phyloP scores from a whole-genome alignment of 2,888 invertebrate species.

The Latrodectus hesperus region DNA sequence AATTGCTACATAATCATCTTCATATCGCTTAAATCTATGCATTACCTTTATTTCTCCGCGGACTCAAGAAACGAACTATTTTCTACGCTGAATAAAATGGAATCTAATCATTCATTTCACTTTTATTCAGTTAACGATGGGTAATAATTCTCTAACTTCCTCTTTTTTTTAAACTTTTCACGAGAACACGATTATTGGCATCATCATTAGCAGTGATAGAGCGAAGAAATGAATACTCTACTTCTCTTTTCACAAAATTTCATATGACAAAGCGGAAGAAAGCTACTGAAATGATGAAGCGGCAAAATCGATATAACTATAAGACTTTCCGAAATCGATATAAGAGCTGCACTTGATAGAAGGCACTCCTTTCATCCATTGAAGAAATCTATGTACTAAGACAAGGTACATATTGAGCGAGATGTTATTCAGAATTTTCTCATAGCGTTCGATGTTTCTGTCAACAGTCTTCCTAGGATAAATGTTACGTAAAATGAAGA shows the following conservation, averaged over 20 bases:
- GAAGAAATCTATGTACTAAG: conserved; percentile 28
- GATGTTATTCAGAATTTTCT: conserved; percentile 34
- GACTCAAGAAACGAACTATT: too few species aligned
- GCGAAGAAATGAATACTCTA: conserved; percentile 43
- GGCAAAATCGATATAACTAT: conserved; percentile 50
- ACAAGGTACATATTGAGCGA: conserved; percentile 47
- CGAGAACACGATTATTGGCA: conserved; percentile 50
- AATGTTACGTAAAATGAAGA: conserved; percentile 17
- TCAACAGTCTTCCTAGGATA: conserved; percentile 12
- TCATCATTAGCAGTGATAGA: conserved; percentile 54
- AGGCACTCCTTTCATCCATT: conserved; percentile 22
- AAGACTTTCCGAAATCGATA: conserved; percentile 37
- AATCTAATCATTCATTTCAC: too few species aligned
- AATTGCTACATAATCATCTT: too few species aligned
- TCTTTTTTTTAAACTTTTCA: conserved; percentile 32
- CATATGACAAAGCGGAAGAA: conserved; percentile 16
- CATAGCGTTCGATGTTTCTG: conserved; percentile 22
- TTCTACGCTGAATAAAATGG: too few species aligned
- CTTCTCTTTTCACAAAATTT: conserved; percentile 21
- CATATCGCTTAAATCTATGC: too few species aligned
- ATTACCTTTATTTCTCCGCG: too few species aligned
- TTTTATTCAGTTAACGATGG: background rate
- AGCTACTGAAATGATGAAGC: conserved; percentile 34
- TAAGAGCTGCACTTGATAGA: conserved; percentile 24
- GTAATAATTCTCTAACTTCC: conserved; percentile 1